These are phyloP conservation scores for Apotomis betuletana DNA, from an alignment of 2,888 invertebrate genomes.

Conservation along the genomic window DNA sequence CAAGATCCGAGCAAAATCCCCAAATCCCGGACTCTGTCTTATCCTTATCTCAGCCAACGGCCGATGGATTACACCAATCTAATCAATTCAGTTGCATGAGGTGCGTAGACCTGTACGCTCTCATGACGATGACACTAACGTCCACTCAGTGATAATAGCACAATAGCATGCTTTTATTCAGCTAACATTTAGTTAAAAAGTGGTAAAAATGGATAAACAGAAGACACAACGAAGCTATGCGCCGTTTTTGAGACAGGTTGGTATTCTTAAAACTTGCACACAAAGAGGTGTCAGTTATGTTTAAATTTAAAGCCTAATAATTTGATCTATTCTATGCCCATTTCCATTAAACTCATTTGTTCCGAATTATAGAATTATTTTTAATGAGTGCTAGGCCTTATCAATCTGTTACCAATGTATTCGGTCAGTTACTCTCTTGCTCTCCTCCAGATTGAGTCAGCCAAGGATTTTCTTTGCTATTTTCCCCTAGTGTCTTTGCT, in stretches of 20 bases:
- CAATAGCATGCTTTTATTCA: constrained; percentile 10
- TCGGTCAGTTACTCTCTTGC: too few species aligned
- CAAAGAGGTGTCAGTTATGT: background rate
- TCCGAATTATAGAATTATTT: too few species aligned
- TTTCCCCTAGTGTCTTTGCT: too few species aligned
- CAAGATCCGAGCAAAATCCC: background rate
- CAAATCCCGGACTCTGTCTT: background rate
- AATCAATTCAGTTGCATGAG: background rate
- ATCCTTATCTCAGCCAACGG: background rate
- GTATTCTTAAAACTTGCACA: background rate
- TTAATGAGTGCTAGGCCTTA: too few species aligned
- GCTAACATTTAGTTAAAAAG: background rate
- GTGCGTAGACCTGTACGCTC: background rate
- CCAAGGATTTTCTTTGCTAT: too few species aligned
- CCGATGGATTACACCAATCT: background rate
- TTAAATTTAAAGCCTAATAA: too few species aligned
- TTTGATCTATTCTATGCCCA: too few species aligned
- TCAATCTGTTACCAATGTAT: too few species aligned
- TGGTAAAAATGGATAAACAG: constrained; percentile 40
- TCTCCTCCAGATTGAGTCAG: too few species aligned
- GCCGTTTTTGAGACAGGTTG: constrained; percentile 58
- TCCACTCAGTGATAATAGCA: constrained; percentile 2
- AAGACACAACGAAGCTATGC: constrained; percentile 41
- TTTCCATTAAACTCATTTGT: too few species aligned
- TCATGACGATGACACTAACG: background rate